Conservation (phyloP, 2,888 invertebrate species). For the Cyclophora albipunctata region DNA sequence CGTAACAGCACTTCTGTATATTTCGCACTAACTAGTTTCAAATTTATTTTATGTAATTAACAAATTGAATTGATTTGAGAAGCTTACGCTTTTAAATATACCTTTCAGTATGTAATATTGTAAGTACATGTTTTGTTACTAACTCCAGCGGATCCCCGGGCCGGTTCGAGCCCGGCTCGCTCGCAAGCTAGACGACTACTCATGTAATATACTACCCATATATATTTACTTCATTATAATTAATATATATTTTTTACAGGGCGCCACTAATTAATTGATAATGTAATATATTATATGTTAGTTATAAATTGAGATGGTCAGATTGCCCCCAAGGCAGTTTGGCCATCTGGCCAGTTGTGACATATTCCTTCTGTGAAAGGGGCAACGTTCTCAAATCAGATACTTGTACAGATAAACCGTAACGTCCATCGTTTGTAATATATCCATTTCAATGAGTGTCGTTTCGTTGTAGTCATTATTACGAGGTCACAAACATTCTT, state of each 20-base stretch:
- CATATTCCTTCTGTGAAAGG: constrained; percentile 91
- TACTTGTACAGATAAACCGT: constrained; percentile 67
- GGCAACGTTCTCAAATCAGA: constrained; percentile 82
- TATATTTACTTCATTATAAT: constrained; percentile 57
- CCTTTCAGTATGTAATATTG: constrained; percentile 61
- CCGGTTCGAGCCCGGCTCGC: constrained; percentile 53
- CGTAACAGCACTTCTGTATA: constrained; percentile 75
- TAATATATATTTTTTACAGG: constrained; percentile 72
- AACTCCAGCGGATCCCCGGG: constrained; percentile 46
- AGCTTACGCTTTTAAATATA: constrained; percentile 75
- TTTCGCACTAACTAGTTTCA: constrained; percentile 73
- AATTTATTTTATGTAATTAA: constrained; percentile 69
- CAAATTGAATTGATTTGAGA: constrained; percentile 66
- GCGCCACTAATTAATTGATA: constrained; percentile 47
- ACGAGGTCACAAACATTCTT: constrained; percentile 76
- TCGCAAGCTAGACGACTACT: constrained; percentile 64
- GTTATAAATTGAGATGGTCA: constrained; percentile 62
- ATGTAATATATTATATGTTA: constrained; percentile 50
- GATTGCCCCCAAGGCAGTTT: constrained; percentile 65
- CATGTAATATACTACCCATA: constrained; percentile 50
- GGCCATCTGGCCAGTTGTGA: constrained; percentile 81
- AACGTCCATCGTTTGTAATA: constrained; percentile 76
- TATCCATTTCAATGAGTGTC: constrained; percentile 80
- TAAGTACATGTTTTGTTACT: constrained; percentile 77
- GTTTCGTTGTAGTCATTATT: constrained; percentile 77